phyloP scores from a whole-genome alignment of 2,797 vertebrate genomes.

The Siniperca undulata region DNA sequence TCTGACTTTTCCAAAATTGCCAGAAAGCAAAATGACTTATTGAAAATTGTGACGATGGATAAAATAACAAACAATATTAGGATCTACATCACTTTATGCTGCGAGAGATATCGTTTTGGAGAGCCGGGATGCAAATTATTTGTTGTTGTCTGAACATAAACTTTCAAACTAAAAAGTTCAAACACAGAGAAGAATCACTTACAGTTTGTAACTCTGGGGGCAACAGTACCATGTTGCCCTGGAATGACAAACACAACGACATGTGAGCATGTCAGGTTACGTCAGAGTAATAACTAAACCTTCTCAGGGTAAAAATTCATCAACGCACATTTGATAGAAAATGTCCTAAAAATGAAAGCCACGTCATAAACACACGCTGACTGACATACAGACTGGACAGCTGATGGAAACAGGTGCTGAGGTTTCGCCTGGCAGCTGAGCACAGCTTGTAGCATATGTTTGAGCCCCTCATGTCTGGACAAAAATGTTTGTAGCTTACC shows the following conservation, averaged over 20 bases:
- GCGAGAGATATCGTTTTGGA: neutral
- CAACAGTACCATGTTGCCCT: no score
- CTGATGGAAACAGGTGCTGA: slow-evolving; percentile 77
- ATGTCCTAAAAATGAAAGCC: neutral
- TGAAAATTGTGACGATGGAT: neutral
- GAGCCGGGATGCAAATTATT: neutral
- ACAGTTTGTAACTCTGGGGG: slow-evolving; percentile 12
- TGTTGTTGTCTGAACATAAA: neutral
- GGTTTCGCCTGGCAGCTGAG: slow-evolving; percentile 69
- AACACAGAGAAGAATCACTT: slow-evolving; percentile 33
- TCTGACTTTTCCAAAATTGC: neutral
- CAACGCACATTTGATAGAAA: neutral
- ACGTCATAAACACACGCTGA: slow-evolving; percentile 40
- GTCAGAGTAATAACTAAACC: neutral
- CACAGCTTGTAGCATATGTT: slow-evolving; percentile 73
- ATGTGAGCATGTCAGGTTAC: neutral
- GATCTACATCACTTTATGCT: neutral
- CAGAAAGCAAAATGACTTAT: neutral
- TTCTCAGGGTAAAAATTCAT: neutral
- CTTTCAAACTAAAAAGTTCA: neutral
- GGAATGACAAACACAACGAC: slow-evolving; percentile 25
- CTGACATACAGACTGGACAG: slow-evolving; percentile 60
- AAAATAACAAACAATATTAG: neutral
- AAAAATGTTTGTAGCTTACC: slow-evolving; percentile 61
- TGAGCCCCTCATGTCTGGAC: slow-evolving; percentile 48